Evolutionary conservation across 1,140 invertebrate species (phyloP), one percentile per base, ranked within the genome.

Genomic region (Zaprionus ornatus): DNA sequence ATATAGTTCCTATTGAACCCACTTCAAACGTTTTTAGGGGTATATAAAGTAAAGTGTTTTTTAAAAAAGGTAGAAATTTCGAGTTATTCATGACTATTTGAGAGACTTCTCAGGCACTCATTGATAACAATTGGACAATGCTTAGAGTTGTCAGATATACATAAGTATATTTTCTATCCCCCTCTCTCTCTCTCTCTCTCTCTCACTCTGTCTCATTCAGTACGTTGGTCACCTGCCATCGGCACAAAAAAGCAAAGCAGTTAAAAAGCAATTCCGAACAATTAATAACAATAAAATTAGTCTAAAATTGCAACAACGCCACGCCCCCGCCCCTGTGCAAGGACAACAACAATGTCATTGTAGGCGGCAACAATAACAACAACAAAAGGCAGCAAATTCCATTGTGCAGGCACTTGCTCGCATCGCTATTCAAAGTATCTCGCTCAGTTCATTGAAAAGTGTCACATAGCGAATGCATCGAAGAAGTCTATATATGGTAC

Each of bases 261-360:
- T 88, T 81, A 81, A 76, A 88, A 88, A 76, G 60, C 78, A 69
- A 90, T 84, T 84, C 74, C 59, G 79, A 74, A 76, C 84, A 88
- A 88, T 88, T 88, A 88, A 90, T 74, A 80, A 84, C 84, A 88
- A 88, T 88, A 72, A 88, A 88, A 87, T 87, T 69, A 84, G 77
- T 70, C 74, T 84, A 88, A 88, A 85, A 88, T 82, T 90, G 85
- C 85, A 85, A 88, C 85, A 90, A 84, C 75, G 78, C 57, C 62
- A 71, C 77, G 77, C 85, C 81, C 23, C 27, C 15, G 23, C 50
- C 23, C 27, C 61, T 54, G 37, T 45, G 62, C 77, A 80, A 76
- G 27, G 7, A 29, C 55, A 45, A 42, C 27, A 73, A 73, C 64
- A 73, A 73, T 56, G 12, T 25, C 19, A 23, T 63, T 70, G 60